Conservation (phyloP, 2,797 vertebrate genomes). For the Malacoctenus gilli region DNA sequence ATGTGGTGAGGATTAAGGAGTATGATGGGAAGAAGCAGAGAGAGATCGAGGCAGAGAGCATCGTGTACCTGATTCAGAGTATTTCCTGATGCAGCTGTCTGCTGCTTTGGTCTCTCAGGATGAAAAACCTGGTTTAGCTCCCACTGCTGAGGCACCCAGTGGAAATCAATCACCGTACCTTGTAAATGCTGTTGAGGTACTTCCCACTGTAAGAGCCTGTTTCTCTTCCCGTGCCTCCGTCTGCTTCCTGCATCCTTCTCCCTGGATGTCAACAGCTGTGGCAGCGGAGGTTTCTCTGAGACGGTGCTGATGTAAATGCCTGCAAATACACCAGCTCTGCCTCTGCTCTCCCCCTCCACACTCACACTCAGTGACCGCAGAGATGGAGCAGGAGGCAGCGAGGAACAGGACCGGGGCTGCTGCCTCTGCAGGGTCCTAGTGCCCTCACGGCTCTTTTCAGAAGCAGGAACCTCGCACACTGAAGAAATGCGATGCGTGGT, state of each 20-base stretch:
- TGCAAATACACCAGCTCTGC: constrained; percentile 66
- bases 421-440: constrained; percentile 73
- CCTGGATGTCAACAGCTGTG: constrained; percentile 56
- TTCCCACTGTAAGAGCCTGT: constrained; percentile 44
- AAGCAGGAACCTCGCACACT: too few relatives aligned
- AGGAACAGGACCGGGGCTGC: constrained; percentile 57
- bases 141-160: constrained; percentile 60
- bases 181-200: constrained; percentile 61
- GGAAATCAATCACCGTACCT: constrained; percentile 69
- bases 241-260: constrained; percentile 51
- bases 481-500: too few relatives aligned
- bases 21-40: constrained; percentile 29
- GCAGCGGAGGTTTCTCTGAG: constrained; percentile 55
- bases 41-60: constrained; percentile 36
- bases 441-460: constrained; percentile 10
- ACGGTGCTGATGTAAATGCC: constrained; percentile 71
- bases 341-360: constrained; percentile 59
- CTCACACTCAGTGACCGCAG: constrained; percentile 77
- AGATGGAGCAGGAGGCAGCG: constrained; percentile 76
- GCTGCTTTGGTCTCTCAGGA: constrained; percentile 70
- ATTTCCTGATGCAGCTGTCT: constrained; percentile 67
- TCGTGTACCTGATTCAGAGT: constrained; percentile 67
- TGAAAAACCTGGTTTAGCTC: constrained; percentile 63
- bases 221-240: constrained; percentile 51
- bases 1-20: constrained; percentile 34